Evolutionary conservation across 1,140 invertebrate species (phyloP).

Genomic region (Sycophaga agraensis): DNA sequence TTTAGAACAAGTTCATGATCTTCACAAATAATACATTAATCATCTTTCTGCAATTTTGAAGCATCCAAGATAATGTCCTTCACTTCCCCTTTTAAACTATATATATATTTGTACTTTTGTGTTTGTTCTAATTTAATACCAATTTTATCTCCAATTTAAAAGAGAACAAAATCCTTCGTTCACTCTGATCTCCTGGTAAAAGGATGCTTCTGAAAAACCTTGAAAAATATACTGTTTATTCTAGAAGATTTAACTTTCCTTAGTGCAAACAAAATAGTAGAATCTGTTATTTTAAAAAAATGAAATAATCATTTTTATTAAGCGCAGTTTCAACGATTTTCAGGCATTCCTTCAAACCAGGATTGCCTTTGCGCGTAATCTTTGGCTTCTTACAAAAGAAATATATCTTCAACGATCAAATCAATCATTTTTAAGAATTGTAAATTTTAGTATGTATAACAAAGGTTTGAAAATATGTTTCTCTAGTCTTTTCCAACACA

Average conservation of each 20-base stretch:
- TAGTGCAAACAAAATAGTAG: conserved; percentile 2
- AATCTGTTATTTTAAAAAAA: not conserved
- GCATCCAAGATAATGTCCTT: not conserved
- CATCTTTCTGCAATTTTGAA: conserved; percentile 8
- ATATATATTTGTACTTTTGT: conserved; percentile 3
- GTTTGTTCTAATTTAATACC: not conserved
- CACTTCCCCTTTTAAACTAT: conserved; percentile 6
- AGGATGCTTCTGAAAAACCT: conserved; percentile 17
- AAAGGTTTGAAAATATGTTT: conserved; percentile 14
- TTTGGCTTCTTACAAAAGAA: conserved; percentile 24
- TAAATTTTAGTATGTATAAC: conserved; percentile 16
- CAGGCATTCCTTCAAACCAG: conserved; percentile 23
- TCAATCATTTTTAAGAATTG: conserved; percentile 18
- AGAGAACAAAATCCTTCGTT: conserved; percentile 14
- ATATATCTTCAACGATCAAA: conserved; percentile 7
- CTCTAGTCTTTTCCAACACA: not conserved
- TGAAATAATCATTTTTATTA: not conserved
- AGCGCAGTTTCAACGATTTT: conserved; percentile 24
- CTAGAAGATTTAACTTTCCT: conserved; percentile 15
- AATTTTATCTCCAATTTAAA: not conserved
- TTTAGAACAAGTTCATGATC: conserved; percentile 8
- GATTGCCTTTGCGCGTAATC: conserved; percentile 28
- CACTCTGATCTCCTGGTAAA: conserved; percentile 18
- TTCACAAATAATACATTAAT: conserved; percentile 9
- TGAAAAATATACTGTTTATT: conserved; percentile 18